Evolutionary conservation across 2,797 vertebrate genomes (phyloP).

Genomic region (Clarias fuscus): DNA sequence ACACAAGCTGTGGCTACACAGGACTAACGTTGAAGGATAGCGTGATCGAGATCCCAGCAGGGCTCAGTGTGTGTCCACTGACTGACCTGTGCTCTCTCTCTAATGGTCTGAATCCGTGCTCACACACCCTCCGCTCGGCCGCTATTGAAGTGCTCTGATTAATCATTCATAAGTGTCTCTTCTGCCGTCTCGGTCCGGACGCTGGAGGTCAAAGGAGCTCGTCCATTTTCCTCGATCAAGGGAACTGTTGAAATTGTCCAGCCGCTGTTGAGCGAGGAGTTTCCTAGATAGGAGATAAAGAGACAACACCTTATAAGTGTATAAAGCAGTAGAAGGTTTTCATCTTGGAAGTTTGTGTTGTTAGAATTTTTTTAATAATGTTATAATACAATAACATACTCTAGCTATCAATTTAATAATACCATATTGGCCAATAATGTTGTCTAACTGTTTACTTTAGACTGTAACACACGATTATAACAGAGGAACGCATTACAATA

Average conservation of each 20-base stretch:
- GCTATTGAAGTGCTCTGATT: slow-evolving; percentile 44
- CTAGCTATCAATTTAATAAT: not conserved
- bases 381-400: not conserved
- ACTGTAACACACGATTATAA: not conserved
- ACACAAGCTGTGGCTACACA: slow-evolving; percentile 80
- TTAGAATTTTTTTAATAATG: not conserved
- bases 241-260: not conserved
- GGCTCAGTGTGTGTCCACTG: slow-evolving; percentile 66
- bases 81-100: slow-evolving; percentile 66
- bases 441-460: not conserved
- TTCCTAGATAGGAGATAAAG: not conserved
- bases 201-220: slow-evolving; percentile 26
- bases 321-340: not conserved
- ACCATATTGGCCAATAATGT: not conserved
- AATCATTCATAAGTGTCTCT: slow-evolving; percentile 49
- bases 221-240: slow-evolving; percentile 17
- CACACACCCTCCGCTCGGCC: slow-evolving; percentile 30
- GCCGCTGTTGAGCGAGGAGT: not conserved
- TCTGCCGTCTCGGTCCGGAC: slow-evolving; percentile 1
- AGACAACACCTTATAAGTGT: not conserved
- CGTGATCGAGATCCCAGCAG: slow-evolving; percentile 69
- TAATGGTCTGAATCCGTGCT: slow-evolving; percentile 70
- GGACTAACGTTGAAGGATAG: slow-evolving; percentile 75
- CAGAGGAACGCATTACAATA: no score
- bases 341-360: no score